Evolutionary conservation across 2,888 invertebrate species (phyloP).

Genomic region (Oegoconia quadripuncta): DNA sequence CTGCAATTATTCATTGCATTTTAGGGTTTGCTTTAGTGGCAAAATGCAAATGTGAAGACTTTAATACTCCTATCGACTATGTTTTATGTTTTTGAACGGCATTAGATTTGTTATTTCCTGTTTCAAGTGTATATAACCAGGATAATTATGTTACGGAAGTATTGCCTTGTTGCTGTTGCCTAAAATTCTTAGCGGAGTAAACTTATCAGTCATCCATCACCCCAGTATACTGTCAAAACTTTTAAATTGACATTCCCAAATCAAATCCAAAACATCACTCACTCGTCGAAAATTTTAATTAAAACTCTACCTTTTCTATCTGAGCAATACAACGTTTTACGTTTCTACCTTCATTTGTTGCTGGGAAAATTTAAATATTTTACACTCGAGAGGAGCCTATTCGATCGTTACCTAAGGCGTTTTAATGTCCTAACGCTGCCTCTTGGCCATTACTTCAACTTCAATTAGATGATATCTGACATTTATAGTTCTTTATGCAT

Average conservation of each 20-base stretch:
- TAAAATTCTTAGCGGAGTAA: no score
- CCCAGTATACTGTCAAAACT: no score
- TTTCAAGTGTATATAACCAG: no score
- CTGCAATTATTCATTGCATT: no score
- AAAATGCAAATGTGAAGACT: no score
- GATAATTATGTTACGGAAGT: no score
- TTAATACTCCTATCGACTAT: no score
- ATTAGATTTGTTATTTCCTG: no score
- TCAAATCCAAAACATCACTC: conserved; percentile 31
- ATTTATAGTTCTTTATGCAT: conserved; percentile 77
- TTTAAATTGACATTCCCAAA: conserved; percentile 19
- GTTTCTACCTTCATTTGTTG: conserved; percentile 52
- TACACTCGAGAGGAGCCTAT: conserved; percentile 53
- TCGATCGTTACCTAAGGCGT: conserved; percentile 63
- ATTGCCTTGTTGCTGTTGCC: no score
- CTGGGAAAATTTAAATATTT: conserved; percentile 67
- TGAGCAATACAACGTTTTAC: conserved; percentile 31
- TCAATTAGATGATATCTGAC: conserved; percentile 78
- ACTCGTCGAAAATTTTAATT: conserved; percentile 49
- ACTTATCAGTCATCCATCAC: no score
- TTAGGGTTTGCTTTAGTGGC: no score
- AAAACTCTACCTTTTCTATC: conserved; percentile 38
- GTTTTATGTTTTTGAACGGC: no score
- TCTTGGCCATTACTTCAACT: conserved; percentile 54
- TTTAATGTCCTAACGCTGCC: conserved; percentile 52